Conservation (phyloP, 2,888 invertebrate species). For the Trachelus stipa region DNA sequence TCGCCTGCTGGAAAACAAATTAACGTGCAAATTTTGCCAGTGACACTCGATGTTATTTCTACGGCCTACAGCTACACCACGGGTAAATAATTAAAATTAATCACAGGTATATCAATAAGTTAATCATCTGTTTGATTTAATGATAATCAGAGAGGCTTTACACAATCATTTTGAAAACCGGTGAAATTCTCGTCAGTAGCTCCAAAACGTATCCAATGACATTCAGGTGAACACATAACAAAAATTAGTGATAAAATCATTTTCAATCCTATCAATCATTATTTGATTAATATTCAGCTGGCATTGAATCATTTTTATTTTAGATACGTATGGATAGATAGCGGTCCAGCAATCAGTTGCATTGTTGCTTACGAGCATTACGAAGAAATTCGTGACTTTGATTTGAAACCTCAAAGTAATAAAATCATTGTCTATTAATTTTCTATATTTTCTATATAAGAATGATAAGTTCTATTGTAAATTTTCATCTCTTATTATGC, state of each 20-base stretch:
- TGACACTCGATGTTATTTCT: conserved; percentile 28
- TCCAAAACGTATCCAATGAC: conserved; percentile 37
- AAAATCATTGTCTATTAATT: no score
- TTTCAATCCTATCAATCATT: neutral
- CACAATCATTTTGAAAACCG: conserved; percentile 37
- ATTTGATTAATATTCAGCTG: neutral
- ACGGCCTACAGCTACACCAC: conserved; percentile 37
- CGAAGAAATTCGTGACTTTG: conserved; percentile 29
- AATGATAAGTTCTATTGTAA: neutral
- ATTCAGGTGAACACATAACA: conserved; percentile 29
- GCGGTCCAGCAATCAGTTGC: conserved; percentile 38
- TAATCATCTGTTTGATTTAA: neutral
- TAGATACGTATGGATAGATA: conserved; percentile 41
- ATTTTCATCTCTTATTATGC: neutral
- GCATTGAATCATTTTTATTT: neutral
- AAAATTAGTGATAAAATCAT: neutral
- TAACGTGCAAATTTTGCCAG: conserved; percentile 40
- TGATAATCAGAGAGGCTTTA: conserved; percentile 34
- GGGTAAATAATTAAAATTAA: conserved; percentile 26
- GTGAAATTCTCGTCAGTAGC: conserved; percentile 41
- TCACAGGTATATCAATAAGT: no score
- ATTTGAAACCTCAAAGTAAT: conserved; percentile 28
- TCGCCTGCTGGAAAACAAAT: conserved; percentile 34
- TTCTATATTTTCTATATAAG: no score
- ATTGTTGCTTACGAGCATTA: conserved; percentile 40